Conservation (phyloP, 2,113 vertebrate genomes). For the Engystomops pustulosus region DNA sequence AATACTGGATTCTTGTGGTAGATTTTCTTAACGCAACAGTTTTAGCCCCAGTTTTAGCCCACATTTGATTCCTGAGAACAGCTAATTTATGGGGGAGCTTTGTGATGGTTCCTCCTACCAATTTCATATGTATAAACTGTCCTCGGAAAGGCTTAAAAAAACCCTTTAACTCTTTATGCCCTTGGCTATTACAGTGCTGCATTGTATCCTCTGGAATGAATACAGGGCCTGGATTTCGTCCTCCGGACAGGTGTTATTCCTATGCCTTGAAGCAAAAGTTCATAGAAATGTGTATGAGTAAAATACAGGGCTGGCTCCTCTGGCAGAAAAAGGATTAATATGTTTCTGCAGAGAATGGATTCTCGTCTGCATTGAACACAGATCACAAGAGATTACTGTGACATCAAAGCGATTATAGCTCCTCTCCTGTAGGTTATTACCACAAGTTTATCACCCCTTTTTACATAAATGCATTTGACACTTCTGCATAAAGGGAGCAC, state of each 20-base stretch:
- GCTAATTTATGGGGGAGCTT: too few relatives aligned
- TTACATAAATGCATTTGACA: constrained; percentile 58
- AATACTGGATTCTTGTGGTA: too few relatives aligned
- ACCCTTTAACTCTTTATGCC: too few relatives aligned
- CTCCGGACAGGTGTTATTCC: not conserved
- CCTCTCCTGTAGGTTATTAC: constrained; percentile 55
- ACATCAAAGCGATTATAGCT: constrained; percentile 51
- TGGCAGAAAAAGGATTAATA: constrained; percentile 42
- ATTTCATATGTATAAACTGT: too few relatives aligned
- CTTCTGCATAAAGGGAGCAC: constrained; percentile 53
- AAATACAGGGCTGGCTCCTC: not conserved
- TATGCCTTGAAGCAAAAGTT: not conserved
- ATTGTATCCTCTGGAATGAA: not conserved
- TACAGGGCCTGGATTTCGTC: not conserved
- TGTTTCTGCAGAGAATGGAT: constrained; percentile 31
- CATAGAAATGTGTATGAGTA: not conserved
- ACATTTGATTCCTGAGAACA: too few relatives aligned
- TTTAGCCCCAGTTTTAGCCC: too few relatives aligned
- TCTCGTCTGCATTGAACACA: constrained; percentile 44
- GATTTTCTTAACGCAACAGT: too few relatives aligned
- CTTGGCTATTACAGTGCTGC: too few relatives aligned
- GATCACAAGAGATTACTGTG: constrained; percentile 53
- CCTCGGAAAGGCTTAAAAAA: too few relatives aligned
- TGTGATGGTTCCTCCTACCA: too few relatives aligned
- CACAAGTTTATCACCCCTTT: constrained; percentile 52